Evolutionary conservation across 2,113 vertebrate genomes (phyloP).

Genomic region (Rhea americana): DNA sequence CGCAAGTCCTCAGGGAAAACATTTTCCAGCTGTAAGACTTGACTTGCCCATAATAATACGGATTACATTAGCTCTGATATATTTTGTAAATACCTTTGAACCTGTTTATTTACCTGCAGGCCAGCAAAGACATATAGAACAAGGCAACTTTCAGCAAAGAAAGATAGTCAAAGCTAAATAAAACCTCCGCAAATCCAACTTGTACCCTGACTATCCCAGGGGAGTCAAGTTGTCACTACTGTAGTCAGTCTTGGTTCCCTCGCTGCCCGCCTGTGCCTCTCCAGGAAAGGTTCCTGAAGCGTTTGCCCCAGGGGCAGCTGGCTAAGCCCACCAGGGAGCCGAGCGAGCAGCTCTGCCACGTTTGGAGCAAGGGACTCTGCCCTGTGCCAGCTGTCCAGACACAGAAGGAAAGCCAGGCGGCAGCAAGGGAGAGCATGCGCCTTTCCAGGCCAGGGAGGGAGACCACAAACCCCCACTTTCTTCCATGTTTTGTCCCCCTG

Average conservation of each 20-base stretch:
- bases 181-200: background rate
- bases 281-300: background rate
- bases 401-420: rapidly evolving
- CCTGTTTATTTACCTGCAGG: slow-evolving; percentile 7
- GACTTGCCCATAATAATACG: background rate
- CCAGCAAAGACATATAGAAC: background rate
- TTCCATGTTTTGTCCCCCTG: background rate
- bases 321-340: background rate
- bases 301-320: background rate
- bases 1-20: background rate
- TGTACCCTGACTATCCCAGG: background rate
- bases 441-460: rapidly evolving
- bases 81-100: slow-evolving; percentile 41
- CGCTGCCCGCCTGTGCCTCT: background rate
- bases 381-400: background rate
- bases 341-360: background rate
- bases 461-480: background rate
- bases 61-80: background rate
- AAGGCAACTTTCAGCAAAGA: background rate
- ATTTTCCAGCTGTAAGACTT: background rate
- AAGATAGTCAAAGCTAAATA: slow-evolving; percentile 12
- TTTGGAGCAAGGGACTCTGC: background rate
- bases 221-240: background rate
- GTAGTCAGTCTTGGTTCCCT: background rate
- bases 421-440: rapidly evolving